Evolutionary conservation across 2,113 vertebrate genomes (phyloP).

Genomic region (Neolamprologus devosi): DNA sequence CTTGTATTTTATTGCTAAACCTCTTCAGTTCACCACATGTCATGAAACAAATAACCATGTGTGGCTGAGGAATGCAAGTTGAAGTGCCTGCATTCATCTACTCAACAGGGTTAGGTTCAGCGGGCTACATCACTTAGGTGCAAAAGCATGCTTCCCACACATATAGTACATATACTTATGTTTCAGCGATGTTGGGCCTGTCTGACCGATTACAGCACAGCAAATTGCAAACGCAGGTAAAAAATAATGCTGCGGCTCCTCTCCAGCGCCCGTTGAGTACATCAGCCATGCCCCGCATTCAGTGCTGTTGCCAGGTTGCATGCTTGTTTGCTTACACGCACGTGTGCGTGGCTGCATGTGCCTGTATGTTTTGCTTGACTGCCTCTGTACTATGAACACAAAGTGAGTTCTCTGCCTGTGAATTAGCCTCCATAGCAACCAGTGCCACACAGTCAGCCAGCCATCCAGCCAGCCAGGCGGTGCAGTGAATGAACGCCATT

Average conservation of each 20-base stretch:
- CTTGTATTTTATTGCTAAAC: not conserved
- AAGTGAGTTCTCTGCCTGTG: conserved; percentile 33
- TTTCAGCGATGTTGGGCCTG: not conserved
- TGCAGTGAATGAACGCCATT: conserved; percentile 27
- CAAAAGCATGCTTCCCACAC: not conserved
- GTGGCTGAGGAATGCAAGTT: not conserved
- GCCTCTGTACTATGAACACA: conserved; percentile 17
- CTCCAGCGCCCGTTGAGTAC: not conserved
- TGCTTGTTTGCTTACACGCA: not conserved
- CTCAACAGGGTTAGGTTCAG: not conserved
- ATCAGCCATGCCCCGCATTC: not conserved
- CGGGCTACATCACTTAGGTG: not conserved
- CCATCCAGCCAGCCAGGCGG: conserved; percentile 2
- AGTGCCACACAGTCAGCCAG: conserved; percentile 33
- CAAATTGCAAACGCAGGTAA: not conserved
- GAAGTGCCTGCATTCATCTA: not conserved
- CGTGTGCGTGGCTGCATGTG: not conserved
- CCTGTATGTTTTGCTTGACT: conserved; percentile 11
- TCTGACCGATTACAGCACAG: not conserved
- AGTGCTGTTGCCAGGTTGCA: conserved; percentile 38
- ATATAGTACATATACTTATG: not conserved
- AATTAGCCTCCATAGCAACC: conserved; percentile 72
- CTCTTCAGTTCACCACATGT: not conserved
- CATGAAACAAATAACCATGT: not conserved
- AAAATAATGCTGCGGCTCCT: not conserved